Percentiles rank a stretch among this genome's conserved stretches.
phyloP scores from a whole-genome alignment of 2,888 invertebrate species.

The Scotopteryx bipunctaria region DNA sequence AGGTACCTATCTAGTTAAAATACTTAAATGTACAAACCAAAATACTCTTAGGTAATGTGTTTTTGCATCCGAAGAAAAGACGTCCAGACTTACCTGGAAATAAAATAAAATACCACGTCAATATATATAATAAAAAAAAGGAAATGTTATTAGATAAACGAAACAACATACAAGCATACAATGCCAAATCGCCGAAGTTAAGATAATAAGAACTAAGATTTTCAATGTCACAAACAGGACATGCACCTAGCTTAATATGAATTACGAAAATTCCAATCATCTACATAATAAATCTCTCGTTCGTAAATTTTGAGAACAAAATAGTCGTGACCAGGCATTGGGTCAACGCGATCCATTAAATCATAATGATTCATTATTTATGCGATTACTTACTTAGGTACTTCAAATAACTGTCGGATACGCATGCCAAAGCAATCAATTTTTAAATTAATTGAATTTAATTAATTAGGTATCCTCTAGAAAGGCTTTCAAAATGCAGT shows the following conservation, averaged over 20 bases:
- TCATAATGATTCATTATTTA: conserved; percentile 52
- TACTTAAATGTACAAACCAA: conserved; percentile 9
- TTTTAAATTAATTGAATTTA: no score
- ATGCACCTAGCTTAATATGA: no score
- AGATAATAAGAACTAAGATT: no score
- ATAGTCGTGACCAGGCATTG: conserved; percentile 67
- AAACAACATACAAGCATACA: no score
- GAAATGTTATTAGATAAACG: no score
- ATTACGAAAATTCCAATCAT: conserved; percentile 12
- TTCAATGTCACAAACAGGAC: no score
- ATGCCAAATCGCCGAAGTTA: no score
- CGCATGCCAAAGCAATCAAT: no score
- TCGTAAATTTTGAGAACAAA: conserved; percentile 23
- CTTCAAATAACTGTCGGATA: conserved; percentile 39
- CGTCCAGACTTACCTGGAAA: conserved; percentile 53
- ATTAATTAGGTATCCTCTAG: no score
- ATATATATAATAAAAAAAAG: conserved; percentile 1
- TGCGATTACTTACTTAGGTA: conserved; percentile 37
- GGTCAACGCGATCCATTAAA: conserved; percentile 70
- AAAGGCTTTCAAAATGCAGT: background rate
- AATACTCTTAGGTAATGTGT: no score
- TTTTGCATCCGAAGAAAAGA: background rate
- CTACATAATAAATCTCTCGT: conserved; percentile 29
- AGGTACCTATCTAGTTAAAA: no score
- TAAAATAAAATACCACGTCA: conserved; percentile 28